phyloP scores from a whole-genome alignment of 2,797 vertebrate genomes.

The Thamnophis elegans region DNA sequence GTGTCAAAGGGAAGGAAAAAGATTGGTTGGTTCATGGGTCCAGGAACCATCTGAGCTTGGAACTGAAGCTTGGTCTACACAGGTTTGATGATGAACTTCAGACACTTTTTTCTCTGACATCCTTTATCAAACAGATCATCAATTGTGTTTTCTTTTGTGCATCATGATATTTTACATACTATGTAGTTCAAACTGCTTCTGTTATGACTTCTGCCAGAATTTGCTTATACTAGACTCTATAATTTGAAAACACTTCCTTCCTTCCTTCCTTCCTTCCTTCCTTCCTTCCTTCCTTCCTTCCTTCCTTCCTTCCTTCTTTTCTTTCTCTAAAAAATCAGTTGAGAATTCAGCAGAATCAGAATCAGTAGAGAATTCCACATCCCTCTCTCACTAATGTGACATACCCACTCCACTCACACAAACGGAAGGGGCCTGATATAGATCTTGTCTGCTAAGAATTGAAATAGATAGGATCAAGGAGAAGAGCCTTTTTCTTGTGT shows the following conservation, averaged over 20 bases:
- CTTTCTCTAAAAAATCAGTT: no score
- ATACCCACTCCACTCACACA: no score
- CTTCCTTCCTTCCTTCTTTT: no score
- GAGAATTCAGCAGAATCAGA: neutral
- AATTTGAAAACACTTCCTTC: neutral
- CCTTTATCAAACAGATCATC: neutral
- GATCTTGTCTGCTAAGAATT: no score
- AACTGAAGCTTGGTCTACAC: neutral
- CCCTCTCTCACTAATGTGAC: no score
- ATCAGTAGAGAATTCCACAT: neutral
- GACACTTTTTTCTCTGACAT: neutral
- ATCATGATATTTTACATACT: neutral
- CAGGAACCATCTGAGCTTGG: neutral
- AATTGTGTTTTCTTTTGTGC: neutral
- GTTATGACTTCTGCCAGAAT: neutral
- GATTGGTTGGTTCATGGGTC: neutral
- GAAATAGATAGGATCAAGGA: no score
- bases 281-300: no score
- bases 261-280: no score
- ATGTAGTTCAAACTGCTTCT: neutral
- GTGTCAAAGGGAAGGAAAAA: neutral
- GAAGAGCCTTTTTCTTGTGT: no score
- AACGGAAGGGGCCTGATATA: no score
- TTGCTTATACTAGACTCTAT: neutral
- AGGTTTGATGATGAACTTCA: neutral